A percentile compares a stretch with the other conserved stretches of the same genome.
Conservation (phyloP, 2,113 vertebrate genomes). For the Pandion haliaetus region DNA sequence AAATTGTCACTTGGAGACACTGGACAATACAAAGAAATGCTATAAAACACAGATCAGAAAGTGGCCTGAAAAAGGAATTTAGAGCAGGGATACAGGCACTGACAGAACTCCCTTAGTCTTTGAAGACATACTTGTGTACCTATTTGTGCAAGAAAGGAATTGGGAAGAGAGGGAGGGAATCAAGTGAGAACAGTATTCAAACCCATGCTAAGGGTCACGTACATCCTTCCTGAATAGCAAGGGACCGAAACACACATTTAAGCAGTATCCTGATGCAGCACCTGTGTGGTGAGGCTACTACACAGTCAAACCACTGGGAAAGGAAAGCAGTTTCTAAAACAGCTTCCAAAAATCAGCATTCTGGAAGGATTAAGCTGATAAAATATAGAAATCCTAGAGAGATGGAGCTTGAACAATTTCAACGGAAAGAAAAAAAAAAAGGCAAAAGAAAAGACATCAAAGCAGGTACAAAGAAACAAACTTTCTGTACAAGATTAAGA, state of each 20-base stretch:
- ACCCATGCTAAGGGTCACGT: not conserved
- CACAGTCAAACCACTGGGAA: not conserved
- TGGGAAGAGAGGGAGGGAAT: not conserved
- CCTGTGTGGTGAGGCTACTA: not conserved
- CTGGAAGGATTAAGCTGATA: not conserved
- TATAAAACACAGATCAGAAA: not conserved
- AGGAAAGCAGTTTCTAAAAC: not conserved
- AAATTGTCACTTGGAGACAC: not conserved
- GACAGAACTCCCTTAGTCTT: not conserved
- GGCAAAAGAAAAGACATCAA: not conserved
- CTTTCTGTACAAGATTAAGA: not conserved
- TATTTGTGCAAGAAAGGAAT: not conserved
- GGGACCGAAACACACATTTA: not conserved
- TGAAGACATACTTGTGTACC: not conserved
- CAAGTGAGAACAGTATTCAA: not conserved
- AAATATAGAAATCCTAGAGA: not conserved
- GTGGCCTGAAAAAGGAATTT: not conserved
- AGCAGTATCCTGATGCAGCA: not conserved
- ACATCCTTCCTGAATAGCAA: not conserved
- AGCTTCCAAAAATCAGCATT: not conserved
- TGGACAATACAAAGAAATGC: not conserved
- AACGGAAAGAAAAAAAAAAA: not conserved
- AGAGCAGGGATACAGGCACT: not conserved
- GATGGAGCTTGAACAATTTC: not conserved
- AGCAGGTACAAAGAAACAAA: not conserved